Base-by-base conservation (phyloP, 2,797 vertebrate genomes). In the Microctenopoma stevenorrisi region DNA sequence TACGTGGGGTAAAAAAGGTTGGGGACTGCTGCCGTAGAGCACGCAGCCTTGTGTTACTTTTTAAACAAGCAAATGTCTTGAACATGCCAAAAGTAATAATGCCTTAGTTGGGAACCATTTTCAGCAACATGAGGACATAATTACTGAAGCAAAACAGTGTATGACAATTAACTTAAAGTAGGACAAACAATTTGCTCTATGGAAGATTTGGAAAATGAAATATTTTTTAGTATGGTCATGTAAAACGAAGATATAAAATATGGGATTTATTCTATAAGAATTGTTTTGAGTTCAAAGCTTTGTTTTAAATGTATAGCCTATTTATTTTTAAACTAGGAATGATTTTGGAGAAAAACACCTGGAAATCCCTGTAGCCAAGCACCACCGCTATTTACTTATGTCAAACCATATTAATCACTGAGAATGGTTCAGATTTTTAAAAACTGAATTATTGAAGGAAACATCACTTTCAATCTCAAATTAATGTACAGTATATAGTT, bases 81-180 rank as follows among this genome's bases (percentile, higher is more conserved):
- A 33, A 33, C 30, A 33, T 4, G 30, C 30, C 30, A 33, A 33
- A 33, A 33, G 30, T 33, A 33, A 30, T 30, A 30, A 33, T 33
- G 30, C 5, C 1, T 42, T 42, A 13, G 12, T 42, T 42, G 38
- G 42, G 42, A 16, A 15, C 14, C 5, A 43, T 43, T 43, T 16
- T 43, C 14, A 43, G 42, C 15, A 1, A 43, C 37, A 42, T 42
- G 2, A 14, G 4, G 4, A 14, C 12, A 15, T 14, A 5, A 69
- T 76, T 64, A 77, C 70, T 37, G 43, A 50, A 62, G 59, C 43
- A 63, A 35, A 22, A 65, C 52, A 26, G 50, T 8, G 54, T 26
- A 3, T 12, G 11, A 10, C 37, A 12, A 25, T 44, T 56, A 64
- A 35, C 51, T 66, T 38, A 58, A 73, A 75, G 76, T 65, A 81